Evolutionary conservation across 2,797 vertebrate species (phyloP).

Genomic region (Myotis daubentonii): DNA sequence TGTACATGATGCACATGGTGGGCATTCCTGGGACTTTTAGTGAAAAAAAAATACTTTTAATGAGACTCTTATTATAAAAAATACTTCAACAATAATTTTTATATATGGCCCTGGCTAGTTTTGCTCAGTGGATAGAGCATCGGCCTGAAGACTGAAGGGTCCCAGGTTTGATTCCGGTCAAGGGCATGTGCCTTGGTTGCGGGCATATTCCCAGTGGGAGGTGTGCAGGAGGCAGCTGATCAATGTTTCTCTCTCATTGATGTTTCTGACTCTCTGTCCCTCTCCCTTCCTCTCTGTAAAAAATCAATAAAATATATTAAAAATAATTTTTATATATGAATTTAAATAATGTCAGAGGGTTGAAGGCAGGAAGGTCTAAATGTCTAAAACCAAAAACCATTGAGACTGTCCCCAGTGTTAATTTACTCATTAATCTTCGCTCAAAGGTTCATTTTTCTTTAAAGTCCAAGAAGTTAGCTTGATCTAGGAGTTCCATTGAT

Average conservation of each 20-base stretch:
- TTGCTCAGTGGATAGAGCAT: too few species aligned
- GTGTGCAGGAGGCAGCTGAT: too few species aligned
- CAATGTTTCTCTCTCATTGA: too few species aligned
- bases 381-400: neutral
- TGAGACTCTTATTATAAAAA: neutral
- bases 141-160: too few species aligned
- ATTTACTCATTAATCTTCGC: neutral
- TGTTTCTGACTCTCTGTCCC: too few species aligned
- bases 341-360: conserved; percentile 14
- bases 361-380: neutral
- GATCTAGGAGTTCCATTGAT: neutral
- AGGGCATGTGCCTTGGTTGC: too few species aligned
- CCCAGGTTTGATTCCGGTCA: too few species aligned
- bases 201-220: too few species aligned
- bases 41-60: neutral
- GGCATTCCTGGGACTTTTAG: neutral
- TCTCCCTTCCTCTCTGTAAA: too few species aligned
- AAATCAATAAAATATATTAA: too few species aligned
- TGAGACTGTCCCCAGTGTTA: neutral
- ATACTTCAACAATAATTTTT: neutral
- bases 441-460: neutral
- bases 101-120: neutral
- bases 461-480: neutral
- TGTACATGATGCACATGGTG: neutral
- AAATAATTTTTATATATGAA: neutral